phyloP scores from a whole-genome alignment of 2,113 vertebrate species.

The Camelus dromedarius region DNA sequence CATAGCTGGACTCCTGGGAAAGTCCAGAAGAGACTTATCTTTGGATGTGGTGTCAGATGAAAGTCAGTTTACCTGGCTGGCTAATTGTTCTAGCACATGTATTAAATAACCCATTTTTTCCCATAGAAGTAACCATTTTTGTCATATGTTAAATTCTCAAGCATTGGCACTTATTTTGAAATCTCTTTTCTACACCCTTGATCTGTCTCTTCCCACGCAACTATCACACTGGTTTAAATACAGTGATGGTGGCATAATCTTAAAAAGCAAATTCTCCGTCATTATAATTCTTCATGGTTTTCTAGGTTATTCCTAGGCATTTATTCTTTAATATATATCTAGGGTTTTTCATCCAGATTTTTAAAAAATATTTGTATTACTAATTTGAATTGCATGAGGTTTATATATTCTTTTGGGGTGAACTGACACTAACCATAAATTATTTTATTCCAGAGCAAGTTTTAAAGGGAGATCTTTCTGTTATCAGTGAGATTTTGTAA shows the following conservation, averaged over 20 bases:
- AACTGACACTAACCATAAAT: background rate
- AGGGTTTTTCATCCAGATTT: background rate
- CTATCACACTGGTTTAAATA: background rate
- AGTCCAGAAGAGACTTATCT: background rate
- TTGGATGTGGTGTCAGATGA: background rate
- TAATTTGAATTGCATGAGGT: conserved; percentile 10
- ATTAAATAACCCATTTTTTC: background rate
- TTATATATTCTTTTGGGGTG: background rate
- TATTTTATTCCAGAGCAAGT: background rate
- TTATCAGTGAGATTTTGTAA: background rate
- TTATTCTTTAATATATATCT: background rate
- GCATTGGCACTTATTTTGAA: background rate
- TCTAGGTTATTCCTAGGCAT: conserved; percentile 18
- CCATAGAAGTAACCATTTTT: background rate
- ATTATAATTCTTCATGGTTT: background rate
- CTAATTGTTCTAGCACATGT: background rate
- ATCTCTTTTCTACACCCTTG: background rate
- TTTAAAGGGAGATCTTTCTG: background rate
- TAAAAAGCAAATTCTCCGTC: background rate
- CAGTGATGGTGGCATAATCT: background rate
- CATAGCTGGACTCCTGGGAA: background rate
- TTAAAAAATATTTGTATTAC: background rate
- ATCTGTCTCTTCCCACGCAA: background rate
- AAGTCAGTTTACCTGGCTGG: background rate
- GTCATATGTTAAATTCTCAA: background rate